These are phyloP conservation scores for Drosophila diplacantha DNA, from an alignment of 2,888 invertebrate species.

Conservation along the genomic window DNA sequence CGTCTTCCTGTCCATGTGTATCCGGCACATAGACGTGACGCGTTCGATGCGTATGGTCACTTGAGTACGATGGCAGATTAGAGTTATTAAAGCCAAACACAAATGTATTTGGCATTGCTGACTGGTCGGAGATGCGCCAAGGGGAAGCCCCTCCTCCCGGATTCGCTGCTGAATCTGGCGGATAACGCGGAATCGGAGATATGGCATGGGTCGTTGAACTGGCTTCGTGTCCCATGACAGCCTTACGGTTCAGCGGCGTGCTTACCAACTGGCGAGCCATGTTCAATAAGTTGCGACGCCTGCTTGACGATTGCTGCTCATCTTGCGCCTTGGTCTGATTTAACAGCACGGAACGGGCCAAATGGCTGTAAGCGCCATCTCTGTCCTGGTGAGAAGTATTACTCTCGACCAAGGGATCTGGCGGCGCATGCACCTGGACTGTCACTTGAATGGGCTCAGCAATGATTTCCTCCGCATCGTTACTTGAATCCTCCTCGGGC, in stretches of 20 bases:
- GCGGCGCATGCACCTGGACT: slow-evolving; percentile 12
- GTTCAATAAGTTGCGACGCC: slow-evolving; percentile 53
- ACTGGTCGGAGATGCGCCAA: slow-evolving; percentile 74
- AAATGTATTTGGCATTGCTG: slow-evolving; percentile 68
- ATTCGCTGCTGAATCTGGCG: neutral
- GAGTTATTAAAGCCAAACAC: slow-evolving; percentile 69
- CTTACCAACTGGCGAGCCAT: slow-evolving; percentile 67
- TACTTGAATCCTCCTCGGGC: slow-evolving; percentile 17
- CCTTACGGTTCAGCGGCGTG: slow-evolving; percentile 65
- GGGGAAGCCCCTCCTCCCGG: slow-evolving; percentile 58
- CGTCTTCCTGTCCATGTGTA: neutral
- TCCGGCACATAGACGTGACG: slow-evolving; percentile 57
- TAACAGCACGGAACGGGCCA: slow-evolving; percentile 69
- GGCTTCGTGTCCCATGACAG: neutral
- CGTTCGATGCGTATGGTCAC: slow-evolving; percentile 67
- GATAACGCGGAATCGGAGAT: slow-evolving; percentile 56
- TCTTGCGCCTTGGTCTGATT: slow-evolving; percentile 59
- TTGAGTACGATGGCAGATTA: slow-evolving; percentile 75
- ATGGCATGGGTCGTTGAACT: slow-evolving; percentile 15
- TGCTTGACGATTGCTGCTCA: slow-evolving; percentile 1
- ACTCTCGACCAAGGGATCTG: neutral
- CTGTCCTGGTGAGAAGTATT: slow-evolving; percentile 10
- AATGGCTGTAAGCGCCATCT: slow-evolving; percentile 60
- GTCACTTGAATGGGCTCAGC: neutral
- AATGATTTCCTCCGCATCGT: slow-evolving; percentile 1